Conservation (phyloP, 2,888 invertebrate genomes). For the Nomada fabriciana region DNA sequence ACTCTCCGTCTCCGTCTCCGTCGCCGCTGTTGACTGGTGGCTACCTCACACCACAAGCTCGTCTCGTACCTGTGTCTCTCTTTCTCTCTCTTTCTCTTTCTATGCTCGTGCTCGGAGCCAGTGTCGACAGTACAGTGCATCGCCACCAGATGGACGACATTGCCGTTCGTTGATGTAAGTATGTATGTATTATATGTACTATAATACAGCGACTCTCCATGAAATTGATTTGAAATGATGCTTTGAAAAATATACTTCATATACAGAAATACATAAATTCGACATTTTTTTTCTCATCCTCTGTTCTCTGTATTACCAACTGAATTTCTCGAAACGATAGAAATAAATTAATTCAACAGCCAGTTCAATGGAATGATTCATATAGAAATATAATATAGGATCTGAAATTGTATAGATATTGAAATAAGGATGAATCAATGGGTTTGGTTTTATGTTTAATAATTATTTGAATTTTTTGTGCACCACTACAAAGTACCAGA, state of each 20-base stretch:
- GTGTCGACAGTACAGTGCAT: constrained; percentile 77
- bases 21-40: constrained; percentile 68
- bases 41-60: constrained; percentile 72
- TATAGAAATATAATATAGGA: not conserved
- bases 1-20: constrained; percentile 72
- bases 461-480: too few relatives aligned
- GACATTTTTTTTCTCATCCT: not conserved
- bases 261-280: not conserved
- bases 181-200: not conserved
- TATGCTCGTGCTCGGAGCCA: constrained; percentile 59
- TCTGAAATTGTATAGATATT: not conserved
- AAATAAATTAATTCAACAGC: too few relatives aligned
- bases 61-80: constrained; percentile 58
- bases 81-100: constrained; percentile 44
- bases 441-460: too few relatives aligned
- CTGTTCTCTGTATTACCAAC: not conserved
- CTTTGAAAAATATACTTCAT: not conserved
- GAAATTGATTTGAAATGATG: constrained; percentile 31
- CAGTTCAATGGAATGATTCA: not conserved
- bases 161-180: constrained; percentile 15
- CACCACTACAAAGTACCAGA: too few relatives aligned
- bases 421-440: not conserved
- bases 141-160: constrained; percentile 72
- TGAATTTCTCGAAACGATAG: not conserved
- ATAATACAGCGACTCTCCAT: not conserved